These are phyloP conservation scores for Triplophysa rosa DNA, from an alignment of 2,113 vertebrate genomes.

Conservation along the genomic window DNA sequence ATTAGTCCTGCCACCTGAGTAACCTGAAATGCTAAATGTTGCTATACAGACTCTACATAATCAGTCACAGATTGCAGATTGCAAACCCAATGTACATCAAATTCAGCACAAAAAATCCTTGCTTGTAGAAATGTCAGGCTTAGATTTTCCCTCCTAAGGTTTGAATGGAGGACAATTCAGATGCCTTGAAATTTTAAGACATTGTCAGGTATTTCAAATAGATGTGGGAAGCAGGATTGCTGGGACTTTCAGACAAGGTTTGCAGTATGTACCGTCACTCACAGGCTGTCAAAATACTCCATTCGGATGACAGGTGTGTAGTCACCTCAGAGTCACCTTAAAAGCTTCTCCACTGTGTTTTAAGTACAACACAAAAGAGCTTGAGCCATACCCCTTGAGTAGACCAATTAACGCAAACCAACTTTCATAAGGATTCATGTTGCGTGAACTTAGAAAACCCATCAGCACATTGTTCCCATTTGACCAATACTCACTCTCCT, in stretches of 20 bases:
- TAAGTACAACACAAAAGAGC: neutral
- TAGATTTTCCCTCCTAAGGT: neutral
- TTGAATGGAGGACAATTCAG: slow-evolving; percentile 10
- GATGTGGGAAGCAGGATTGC: neutral
- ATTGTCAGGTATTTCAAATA: slow-evolving; percentile 25
- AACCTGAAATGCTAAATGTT: neutral
- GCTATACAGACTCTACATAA: neutral
- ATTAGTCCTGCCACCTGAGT: no score
- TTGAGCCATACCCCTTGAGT: neutral
- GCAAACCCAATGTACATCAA: neutral
- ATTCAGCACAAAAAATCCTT: neutral
- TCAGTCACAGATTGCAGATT: neutral
- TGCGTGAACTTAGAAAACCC: neutral
- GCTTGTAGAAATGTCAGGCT: neutral
- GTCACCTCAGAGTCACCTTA: slow-evolving; percentile 16
- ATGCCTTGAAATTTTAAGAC: neutral
- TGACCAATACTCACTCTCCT: neutral
- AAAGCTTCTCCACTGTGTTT: neutral
- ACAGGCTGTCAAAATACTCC: slow-evolving; percentile 20
- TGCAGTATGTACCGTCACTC: slow-evolving; percentile 7
- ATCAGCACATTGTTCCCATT: neutral
- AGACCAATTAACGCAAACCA: slow-evolving; percentile 12
- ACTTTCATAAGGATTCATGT: neutral
- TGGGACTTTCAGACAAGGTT: slow-evolving; percentile 7
- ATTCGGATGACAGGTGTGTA: slow-evolving; percentile 7